Conservation (phyloP, 2,888 invertebrate species). For the Hartigia nigra region DNA sequence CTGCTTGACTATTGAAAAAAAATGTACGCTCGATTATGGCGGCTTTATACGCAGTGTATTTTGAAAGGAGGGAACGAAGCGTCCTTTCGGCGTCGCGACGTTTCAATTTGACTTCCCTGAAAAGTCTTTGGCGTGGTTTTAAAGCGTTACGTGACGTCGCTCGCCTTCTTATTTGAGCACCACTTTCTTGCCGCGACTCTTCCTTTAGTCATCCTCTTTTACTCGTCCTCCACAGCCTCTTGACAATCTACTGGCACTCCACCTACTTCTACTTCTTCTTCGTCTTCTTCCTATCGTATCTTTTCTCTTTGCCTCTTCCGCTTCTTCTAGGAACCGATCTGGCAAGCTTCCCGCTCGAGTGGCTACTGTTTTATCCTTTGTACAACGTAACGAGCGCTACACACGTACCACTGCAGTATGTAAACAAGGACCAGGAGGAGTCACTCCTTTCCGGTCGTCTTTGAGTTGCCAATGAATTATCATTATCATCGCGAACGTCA, state of each 20-base stretch:
- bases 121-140: not conserved
- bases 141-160: not conserved
- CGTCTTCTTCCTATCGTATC: constrained; percentile 19
- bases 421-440: not conserved
- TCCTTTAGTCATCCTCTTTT: not conserved
- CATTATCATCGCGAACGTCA: not conserved
- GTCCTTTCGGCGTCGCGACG: not conserved
- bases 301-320: constrained; percentile 5
- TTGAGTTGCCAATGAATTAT: not conserved
- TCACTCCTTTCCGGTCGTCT: not conserved
- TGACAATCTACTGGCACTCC: not conserved
- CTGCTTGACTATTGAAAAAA: not conserved
- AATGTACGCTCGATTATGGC: too few species aligned
- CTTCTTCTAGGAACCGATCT: constrained; percentile 10
- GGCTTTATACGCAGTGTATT: not conserved
- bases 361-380: constrained; percentile 2
- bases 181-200: not conserved
- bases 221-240: not conserved
- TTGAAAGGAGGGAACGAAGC: not conserved
- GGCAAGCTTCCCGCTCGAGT: not conserved
- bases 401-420: not conserved
- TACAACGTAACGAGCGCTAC: not conserved
- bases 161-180: not conserved
- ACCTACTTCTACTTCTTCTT: constrained; percentile 15
- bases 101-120: not conserved